phyloP scores from a whole-genome alignment of 2,888 invertebrate genomes.

The Caenorhabditis afra region DNA sequence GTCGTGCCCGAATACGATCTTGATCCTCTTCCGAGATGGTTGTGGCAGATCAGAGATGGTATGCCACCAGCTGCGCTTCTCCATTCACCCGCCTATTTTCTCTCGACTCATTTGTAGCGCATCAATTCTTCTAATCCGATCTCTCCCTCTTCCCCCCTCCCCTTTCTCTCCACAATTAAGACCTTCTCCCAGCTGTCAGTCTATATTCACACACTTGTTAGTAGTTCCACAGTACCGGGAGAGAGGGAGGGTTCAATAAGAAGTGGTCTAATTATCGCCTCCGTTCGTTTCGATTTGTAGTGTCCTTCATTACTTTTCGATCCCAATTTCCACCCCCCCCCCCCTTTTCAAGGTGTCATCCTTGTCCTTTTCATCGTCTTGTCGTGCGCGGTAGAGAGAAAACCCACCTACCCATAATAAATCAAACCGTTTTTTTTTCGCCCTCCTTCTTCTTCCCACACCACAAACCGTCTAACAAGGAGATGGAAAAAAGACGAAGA shows the following conservation, averaged over 20 bases:
- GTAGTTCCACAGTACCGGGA: not conserved
- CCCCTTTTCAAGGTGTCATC: not conserved
- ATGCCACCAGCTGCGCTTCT: slow-evolving; percentile 22
- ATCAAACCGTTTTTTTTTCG: slow-evolving; percentile 30
- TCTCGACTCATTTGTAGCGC: slow-evolving; percentile 37
- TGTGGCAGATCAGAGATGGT: slow-evolving; percentile 25
- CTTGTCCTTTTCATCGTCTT: slow-evolving; percentile 11
- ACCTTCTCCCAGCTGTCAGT: slow-evolving; percentile 37
- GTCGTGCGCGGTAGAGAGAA: slow-evolving; percentile 15
- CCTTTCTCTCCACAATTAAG: slow-evolving; percentile 17
- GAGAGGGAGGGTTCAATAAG: not conserved
- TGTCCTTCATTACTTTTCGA: slow-evolving; percentile 11
- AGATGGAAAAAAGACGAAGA: too few relatives aligned
- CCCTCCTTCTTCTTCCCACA: slow-evolving; percentile 3
- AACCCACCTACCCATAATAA: slow-evolving; percentile 31
- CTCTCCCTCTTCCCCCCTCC: too few relatives aligned
- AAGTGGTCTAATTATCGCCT: slow-evolving; percentile 28
- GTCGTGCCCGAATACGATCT: slow-evolving; percentile 24
- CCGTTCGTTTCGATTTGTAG: slow-evolving; percentile 9
- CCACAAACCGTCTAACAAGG: not conserved
- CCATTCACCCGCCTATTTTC: not conserved
- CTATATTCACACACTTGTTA: slow-evolving; percentile 28
- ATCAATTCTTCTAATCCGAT: not conserved
- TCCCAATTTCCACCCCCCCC: not conserved
- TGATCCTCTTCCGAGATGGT: slow-evolving; percentile 43